Base-by-base conservation (phyloP, 2,797 vertebrate species). In the Platalea minor region DNA sequence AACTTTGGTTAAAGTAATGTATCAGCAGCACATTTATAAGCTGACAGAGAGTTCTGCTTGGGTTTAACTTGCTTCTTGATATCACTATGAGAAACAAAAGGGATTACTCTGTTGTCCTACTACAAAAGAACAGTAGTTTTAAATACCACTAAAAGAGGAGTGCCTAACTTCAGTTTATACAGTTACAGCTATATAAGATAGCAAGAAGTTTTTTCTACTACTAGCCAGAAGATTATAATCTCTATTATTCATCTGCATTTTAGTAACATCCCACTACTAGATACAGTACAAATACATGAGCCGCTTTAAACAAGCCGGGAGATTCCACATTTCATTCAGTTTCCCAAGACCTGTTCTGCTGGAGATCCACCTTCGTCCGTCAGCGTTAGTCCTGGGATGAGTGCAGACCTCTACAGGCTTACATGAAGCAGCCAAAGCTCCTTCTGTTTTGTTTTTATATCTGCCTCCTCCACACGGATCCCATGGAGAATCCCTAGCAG, bases 321-420 rank as follows among this genome's bases (percentile, higher is more conserved):
- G 48, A 74, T 43, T 26, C 16, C 56, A 45, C 37, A 6, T 60
- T 72, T 54, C 12, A 5, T 64, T 75, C 39, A 9, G 31, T 35
- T 81, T 61, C 80, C 63, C 75, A 65, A 54, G 78, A 78, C 57
- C 31, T 19, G 4, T 39, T 69, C n/a, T 31, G 21, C 23, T 0
- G 1, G 50, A 69, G n/a, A 46, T n/a, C 56, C 57, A 59, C 17
- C 26, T 64, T 43, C 2, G 1, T 18, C 35, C 2, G 0, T 10
- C 73, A 63, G 60, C 13, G 0, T 60, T 31, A 48, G 33, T 41
- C 41, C 41, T 11, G 13, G 37, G 33, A 75, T 21, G 6, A 60
- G 10, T 1, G 3, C 61, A 84, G 45, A 45, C 19, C 31, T 65
- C 57, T 43, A 24, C 26, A 53, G 9, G n/a, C 39, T 59, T 37